Evolutionary conservation across 2,113 vertebrate genomes (phyloP).

Genomic region (Climacteris rufus): DNA sequence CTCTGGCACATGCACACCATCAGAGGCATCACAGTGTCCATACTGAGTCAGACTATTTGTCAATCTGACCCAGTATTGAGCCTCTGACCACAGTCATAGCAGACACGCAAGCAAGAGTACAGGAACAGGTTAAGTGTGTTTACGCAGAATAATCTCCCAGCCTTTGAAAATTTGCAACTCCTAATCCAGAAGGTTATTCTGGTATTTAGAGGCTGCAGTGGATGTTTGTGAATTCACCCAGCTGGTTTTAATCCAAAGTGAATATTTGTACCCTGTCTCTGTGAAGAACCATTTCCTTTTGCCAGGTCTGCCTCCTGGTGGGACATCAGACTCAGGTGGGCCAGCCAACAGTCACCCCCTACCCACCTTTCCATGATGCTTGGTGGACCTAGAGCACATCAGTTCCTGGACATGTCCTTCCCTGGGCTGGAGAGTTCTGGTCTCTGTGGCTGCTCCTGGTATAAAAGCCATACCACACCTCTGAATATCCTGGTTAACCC

Average conservation of each 20-base stretch:
- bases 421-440: neutral
- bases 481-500: neutral
- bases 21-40: neutral
- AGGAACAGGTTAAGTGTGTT: neutral
- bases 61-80: neutral
- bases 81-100: neutral
- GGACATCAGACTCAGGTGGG: accelerated
- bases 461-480: neutral
- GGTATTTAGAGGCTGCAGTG: neutral
- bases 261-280: neutral
- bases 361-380: accelerated
- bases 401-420: neutral
- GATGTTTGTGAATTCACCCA: neutral
- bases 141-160: neutral
- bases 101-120: accelerated
- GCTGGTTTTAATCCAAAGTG: neutral
- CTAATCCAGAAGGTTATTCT: neutral
- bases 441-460: neutral
- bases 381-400: neutral
- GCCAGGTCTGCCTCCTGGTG: neutral
- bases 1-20: accelerated
- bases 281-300: neutral
- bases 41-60: neutral
- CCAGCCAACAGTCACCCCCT: neutral
- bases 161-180: neutral